Evolutionary conservation across 2,113 vertebrate genomes (phyloP).

Genomic region (Cisticola juncidis): DNA sequence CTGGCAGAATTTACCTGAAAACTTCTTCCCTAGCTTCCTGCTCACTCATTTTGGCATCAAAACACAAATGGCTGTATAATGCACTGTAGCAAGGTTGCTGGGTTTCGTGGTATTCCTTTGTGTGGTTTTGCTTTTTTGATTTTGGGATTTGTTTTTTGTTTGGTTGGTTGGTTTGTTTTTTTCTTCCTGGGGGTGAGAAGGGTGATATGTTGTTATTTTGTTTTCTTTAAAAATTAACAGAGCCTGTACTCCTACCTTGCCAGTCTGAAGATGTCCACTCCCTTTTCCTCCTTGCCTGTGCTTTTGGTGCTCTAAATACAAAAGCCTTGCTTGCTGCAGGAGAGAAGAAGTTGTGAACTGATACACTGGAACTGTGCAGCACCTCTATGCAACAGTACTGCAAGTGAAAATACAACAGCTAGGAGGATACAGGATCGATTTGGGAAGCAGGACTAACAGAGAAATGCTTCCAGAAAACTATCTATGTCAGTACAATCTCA

Average conservation of each 20-base stretch:
- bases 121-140: background rate
- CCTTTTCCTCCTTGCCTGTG: background rate
- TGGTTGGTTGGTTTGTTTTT: no score
- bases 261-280: background rate
- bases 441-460: background rate
- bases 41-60: background rate
- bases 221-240: background rate
- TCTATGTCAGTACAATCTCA: accelerated
- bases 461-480: background rate
- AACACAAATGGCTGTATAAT: background rate
- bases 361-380: background rate
- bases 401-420: background rate
- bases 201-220: background rate
- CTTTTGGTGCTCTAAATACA: background rate
- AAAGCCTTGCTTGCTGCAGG: background rate
- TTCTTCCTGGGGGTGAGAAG: no score
- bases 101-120: background rate
- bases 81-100: background rate
- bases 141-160: background rate
- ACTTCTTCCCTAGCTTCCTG: background rate
- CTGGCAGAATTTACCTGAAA: background rate
- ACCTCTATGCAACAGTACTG: background rate
- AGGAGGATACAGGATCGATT: background rate
- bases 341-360: background rate
- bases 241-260: background rate